Evolutionary conservation across 2,113 vertebrate genomes (phyloP), one percentile per base, ranked within the genome.

Genomic region (Forbesichthys agassizii): DNA sequence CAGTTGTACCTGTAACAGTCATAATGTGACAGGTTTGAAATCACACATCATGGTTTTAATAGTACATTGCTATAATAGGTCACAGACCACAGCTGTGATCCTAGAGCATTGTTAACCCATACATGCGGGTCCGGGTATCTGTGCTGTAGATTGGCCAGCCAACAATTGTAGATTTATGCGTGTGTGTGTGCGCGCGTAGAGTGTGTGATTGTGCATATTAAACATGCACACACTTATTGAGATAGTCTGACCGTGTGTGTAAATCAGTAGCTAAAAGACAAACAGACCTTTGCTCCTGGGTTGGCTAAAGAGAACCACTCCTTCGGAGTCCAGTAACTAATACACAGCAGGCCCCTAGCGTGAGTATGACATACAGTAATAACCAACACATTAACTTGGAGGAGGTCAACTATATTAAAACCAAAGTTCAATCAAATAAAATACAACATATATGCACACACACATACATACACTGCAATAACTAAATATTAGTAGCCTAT

Each of bases 261-360:
- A 80, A 91, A 92, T 90, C 75, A 67, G 87, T 91, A 91, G 73
- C 90, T 79, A 81, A 63, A 74, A 63, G 58, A 73, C 83, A 92
- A 88, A 92, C 77, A 85, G 76, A 89, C 86, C 89, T 93, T 93
- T 90, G 88, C 11, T 66, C 88, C 68, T 5, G 16, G 52, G 73
- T 33, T 66, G 48, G 66, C 46, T 3, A 2, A 1, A 61, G 48
- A 59, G 52, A 59, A 55, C 9, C 48, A 42, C 20, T 73, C 18
- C 13, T 2, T 14, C 33, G 48, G 7, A 16, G 33, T 55, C 33
- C 36, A 27, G 6, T 33, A 18, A 59, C 46, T 46, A 14, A 18
- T 20, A 18, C 81, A 65, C 71, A 61, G 47, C 63, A 14, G 1
- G 14, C n/a, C 46, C 64, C 58, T 76, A 65, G 69, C 56, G 47